Percentiles rank a stretch among this genome's conserved stretches.
These are phyloP conservation scores for Pristionchus pacificus DNA, from an alignment of 1,140 invertebrate species.

Conservation along the genomic window DNA sequence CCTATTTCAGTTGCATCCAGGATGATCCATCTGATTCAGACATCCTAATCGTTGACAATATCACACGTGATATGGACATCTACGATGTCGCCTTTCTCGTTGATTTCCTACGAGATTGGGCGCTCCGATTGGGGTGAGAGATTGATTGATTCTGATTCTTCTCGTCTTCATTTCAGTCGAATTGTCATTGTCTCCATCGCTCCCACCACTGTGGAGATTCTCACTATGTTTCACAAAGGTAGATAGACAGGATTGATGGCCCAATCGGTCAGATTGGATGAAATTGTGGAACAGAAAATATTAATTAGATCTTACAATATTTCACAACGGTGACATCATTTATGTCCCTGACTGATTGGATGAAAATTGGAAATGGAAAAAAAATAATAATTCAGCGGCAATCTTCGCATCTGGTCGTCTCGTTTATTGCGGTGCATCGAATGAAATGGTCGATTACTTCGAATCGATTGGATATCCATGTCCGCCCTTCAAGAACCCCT, in stretches of 20 bases:
- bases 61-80: slow-evolving; percentile 86
- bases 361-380: no score
- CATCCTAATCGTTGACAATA: slow-evolving; percentile 78
- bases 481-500: slow-evolving; percentile 89
- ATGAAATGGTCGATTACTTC: slow-evolving; percentile 87
- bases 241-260: no score
- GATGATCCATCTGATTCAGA: slow-evolving; percentile 69
- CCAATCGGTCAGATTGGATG: no score
- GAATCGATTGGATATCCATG: slow-evolving; percentile 87
- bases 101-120: slow-evolving; percentile 88
- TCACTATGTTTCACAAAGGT: slow-evolving; percentile 78
- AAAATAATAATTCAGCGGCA: slow-evolving; percentile 64
- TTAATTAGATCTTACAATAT: no score
- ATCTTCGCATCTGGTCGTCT: slow-evolving; percentile 80
- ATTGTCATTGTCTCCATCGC: slow-evolving; percentile 85
- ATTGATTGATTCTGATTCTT: background rate
- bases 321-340: no score
- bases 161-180: slow-evolving; percentile 57
- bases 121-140: slow-evolving; percentile 52
- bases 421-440: slow-evolving; percentile 80
- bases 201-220: slow-evolving; percentile 88
- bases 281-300: no score
- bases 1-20: slow-evolving; percentile 61
- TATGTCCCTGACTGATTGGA: no score
- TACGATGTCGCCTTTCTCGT: slow-evolving; percentile 91